Base-by-base conservation (phyloP, 1,140 invertebrate species). In the Popillia japonica region DNA sequence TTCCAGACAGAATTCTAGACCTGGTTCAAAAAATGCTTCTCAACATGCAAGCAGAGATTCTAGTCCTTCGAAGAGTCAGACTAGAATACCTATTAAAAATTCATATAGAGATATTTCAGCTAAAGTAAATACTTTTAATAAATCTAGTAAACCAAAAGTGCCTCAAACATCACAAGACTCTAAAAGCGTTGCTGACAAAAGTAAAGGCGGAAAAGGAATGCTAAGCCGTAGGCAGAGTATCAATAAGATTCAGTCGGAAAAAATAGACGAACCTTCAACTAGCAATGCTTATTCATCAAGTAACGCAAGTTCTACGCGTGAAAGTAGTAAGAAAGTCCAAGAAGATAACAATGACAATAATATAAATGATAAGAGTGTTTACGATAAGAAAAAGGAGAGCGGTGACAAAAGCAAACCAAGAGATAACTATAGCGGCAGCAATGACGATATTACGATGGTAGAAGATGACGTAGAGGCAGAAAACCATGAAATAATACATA, bases 81-180 rank as follows among this genome's bases (percentile, higher is more conserved):
- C 79, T 6, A 85, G 80, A 78, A 81, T 82, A 23, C 81, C 83
- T 10, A 76, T 81, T 14, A 83, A 81, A 41, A 82, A 79, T 72
- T 48, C 42, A 11, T 86, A 86, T 73, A 80, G 80, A 78, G 83
- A 86, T 77, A 82, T 86, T 44, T 81, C 82, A 78, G 79, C 85
- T 40, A 87, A 86, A 82, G 83, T 87, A 64, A 84, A 86, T 81
- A 86, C 79, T 81, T 84, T 80, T 79, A 84, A 82, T 83, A 82
- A 80, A 78, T 77, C 79, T 78, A 86, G 84, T 48, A 85, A 84
- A 81, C 81, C 82, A 75, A 76, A 81, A 81, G 59, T 59, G 41
- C 40, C 44, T 75, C 34, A 55, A 74, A 77, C 74, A 44, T 14
- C 74, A 17, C n/a, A 17, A 48, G 74, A 48, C 48, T 20, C 40